Conservation (phyloP, 2,113 vertebrate species). For the Ictidomys tridecemlineatus region DNA sequence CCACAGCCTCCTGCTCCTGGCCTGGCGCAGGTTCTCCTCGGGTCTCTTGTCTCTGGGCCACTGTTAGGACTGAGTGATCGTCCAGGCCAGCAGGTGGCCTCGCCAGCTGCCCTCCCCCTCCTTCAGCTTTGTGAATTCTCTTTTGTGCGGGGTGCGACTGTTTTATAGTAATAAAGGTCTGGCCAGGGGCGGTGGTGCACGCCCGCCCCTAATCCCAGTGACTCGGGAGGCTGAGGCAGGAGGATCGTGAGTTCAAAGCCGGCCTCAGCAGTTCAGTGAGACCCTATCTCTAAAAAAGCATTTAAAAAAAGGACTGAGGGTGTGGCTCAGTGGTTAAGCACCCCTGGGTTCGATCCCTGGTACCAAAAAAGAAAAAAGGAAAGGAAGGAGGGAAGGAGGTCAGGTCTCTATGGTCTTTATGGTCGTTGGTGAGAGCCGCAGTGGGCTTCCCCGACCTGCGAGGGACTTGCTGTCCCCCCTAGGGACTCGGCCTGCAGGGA, state of each 20-base stretch:
- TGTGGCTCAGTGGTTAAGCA: too few species aligned
- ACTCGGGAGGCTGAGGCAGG: too few species aligned
- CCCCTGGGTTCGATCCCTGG: too few species aligned
- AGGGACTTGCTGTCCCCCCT: accelerated
- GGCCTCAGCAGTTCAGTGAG: too few species aligned
- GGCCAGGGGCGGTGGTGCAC: too few species aligned
- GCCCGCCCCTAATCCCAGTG: too few species aligned
- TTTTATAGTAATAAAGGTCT: not conserved
- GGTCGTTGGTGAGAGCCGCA: not conserved
- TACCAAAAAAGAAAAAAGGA: too few species aligned
- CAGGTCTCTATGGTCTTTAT: not conserved
- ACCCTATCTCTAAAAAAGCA: too few species aligned
- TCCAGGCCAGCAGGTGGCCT: not conserved
- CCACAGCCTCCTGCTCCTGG: not conserved
- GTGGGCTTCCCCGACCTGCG: not conserved
- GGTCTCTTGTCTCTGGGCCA: not conserved
- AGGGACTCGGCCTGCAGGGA: not conserved
- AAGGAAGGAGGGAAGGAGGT: not conserved
- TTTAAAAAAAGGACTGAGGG: too few species aligned
- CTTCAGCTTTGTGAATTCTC: not conserved
- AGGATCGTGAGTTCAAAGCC: too few species aligned
- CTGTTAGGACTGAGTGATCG: not conserved
- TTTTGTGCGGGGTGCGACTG: not conserved
- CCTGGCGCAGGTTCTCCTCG: not conserved
- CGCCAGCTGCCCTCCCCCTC: accelerated